Base-by-base conservation (phyloP, 2,113 vertebrate genomes). In the Plestiodon gilberti region DNA sequence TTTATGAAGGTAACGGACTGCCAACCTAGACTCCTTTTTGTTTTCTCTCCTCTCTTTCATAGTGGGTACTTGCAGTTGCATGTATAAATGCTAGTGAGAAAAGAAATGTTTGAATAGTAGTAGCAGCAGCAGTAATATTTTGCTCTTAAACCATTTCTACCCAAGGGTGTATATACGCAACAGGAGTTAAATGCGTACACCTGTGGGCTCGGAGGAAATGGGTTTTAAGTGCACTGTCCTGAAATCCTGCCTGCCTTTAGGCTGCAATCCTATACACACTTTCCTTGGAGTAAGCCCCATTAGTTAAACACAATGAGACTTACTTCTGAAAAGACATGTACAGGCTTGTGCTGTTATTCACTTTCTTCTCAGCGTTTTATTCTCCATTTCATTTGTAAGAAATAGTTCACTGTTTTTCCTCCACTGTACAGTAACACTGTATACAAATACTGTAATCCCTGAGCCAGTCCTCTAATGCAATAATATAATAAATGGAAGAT, bases 1-100 rank as follows among this genome's bases (percentile, higher is more conserved):
- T 88, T 87, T 92, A 85, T 91, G 87, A 95, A 94, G 89, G 89
- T 91, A 91, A 69, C 86, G 86, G 87, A 83, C 88, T 85, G 78
- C 93, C 90, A 90, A 57, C 86, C 82, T 86, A 87, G 5, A 30
- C 85, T 88, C 57, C 75, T 67, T 3, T 79, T 33, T 78, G 82
- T 9, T 52, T 4, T 89, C 33, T 65, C 22, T 67, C 28, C 23
- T 0, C 25, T 88, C 76, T 87, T 90, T 73, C 55, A 76, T 89
- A 93, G 20, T 69, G 5, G 57, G 43, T 74, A 88, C 33, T 22
- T 85, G 86, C 82, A 48, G 70, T 48, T 33, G 4, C 61, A 84
- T 79, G 5, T 43, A 57, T 52, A 84, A 81, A 71, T 59, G n/a
- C 75, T 77, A 71, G 25, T 59, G 78, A 18, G 20, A 86, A 74